phyloP scores from a whole-genome alignment of 35 echinoderm and acorn worm species.

The Heliocidaris tuberculata region DNA sequence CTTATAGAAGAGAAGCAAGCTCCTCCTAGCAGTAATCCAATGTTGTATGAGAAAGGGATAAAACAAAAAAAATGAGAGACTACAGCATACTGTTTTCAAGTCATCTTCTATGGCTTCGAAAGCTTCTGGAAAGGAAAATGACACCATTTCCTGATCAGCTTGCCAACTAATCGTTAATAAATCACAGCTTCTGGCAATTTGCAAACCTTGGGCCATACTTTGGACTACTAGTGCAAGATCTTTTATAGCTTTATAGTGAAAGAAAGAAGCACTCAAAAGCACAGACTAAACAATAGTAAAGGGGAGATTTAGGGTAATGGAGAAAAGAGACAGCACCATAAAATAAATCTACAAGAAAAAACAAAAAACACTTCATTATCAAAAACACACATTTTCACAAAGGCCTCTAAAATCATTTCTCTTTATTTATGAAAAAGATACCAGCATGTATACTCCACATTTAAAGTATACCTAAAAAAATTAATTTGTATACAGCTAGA shows the following conservation, averaged over 20 bases:
- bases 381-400: not conserved
- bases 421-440: no score
- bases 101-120: not conserved
- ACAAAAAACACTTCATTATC: not conserved
- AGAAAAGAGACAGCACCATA: not conserved
- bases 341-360: not conserved
- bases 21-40: not conserved
- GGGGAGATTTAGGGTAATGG: no score
- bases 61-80: no score
- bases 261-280: not conserved
- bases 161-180: not conserved
- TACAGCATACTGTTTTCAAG: not conserved
- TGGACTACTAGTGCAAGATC: not conserved
- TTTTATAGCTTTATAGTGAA: not conserved
- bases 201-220: not conserved
- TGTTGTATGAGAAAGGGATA: not conserved
- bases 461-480: no score
- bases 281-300: not conserved
- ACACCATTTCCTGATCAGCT: not conserved
- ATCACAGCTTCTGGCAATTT: not conserved
- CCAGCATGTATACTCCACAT: no score
- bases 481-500: no score
- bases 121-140: not conserved
- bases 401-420: no score
- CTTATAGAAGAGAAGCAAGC: not conserved